Percentiles rank a stretch among this genome's conserved stretches.
phyloP scores from a whole-genome alignment of 2,797 vertebrate genomes.

The Onychomys leucogaster region DNA sequence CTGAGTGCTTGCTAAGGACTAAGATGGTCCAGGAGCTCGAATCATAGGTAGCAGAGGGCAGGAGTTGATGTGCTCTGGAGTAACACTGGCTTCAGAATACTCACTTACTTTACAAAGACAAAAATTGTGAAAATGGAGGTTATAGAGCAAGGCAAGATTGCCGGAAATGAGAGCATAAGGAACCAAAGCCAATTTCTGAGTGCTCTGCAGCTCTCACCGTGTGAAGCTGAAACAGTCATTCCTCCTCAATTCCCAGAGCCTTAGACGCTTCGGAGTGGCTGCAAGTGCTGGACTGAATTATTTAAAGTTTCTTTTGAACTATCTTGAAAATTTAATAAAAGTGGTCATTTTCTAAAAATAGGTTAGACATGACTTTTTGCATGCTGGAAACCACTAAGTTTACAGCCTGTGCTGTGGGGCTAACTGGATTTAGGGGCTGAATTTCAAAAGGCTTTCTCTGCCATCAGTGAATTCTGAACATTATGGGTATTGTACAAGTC shows the following conservation, averaged over 20 bases:
- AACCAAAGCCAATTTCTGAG: background rate
- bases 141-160: background rate
- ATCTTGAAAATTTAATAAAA: constrained; percentile 42
- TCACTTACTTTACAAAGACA: background rate
- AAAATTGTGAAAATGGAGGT: background rate
- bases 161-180: background rate
- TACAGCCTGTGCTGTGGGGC: background rate
- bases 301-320: background rate
- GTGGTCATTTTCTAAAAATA: background rate
- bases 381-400: background rate
- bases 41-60: background rate
- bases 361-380: background rate
- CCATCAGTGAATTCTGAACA: background rate
- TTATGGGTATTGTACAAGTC: background rate
- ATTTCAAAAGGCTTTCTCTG: background rate
- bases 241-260: background rate
- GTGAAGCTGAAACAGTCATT: background rate
- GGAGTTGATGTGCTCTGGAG: background rate
- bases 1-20: background rate
- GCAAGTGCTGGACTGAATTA: constrained; percentile 19
- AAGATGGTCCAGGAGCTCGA: background rate
- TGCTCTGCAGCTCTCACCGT: background rate
- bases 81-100: background rate
- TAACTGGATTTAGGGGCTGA: background rate
- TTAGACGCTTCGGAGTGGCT: background rate